Conservation (phyloP, 2,888 invertebrate species). For the Lymantria monacha region DNA sequence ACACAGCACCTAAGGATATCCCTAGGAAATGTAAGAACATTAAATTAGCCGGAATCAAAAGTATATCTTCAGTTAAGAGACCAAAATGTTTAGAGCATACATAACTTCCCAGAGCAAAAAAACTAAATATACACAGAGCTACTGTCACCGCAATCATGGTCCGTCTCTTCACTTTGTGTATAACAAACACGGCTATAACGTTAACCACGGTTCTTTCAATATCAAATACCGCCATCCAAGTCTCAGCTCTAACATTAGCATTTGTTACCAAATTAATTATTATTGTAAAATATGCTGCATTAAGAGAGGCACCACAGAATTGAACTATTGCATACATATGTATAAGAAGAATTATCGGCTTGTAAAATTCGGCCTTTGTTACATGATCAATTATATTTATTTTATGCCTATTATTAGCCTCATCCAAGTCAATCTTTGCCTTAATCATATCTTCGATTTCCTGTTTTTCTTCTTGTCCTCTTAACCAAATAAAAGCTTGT, state of each 20-base stretch:
- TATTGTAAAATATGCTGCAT: not conserved
- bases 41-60: not conserved
- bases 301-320: not conserved
- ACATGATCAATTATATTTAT: not conserved
- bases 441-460: constrained; percentile 54
- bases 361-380: constrained; percentile 68
- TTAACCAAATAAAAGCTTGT: constrained; percentile 75
- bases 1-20: not conserved
- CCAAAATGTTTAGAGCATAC: not conserved
- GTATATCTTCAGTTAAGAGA: not conserved
- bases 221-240: not conserved
- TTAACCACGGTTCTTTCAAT: constrained; percentile 77
- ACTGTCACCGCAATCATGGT: not conserved
- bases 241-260: not conserved
- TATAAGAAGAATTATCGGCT: constrained; percentile 76
- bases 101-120: not conserved
- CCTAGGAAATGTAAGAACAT: not conserved
- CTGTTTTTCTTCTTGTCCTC: constrained; percentile 70
- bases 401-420: not conserved
- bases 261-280: not conserved
- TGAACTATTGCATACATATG: constrained; percentile 64
- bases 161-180: constrained; percentile 58
- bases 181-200: constrained; percentile 73
- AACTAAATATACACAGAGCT: not conserved
- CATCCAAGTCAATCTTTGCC: constrained; percentile 32